A percentile compares a stretch with the other conserved stretches of the same genome.
These are phyloP conservation scores for Pelodiscus sinensis DNA, from an alignment of 2,113 vertebrate genomes.

Conservation along the genomic window DNA sequence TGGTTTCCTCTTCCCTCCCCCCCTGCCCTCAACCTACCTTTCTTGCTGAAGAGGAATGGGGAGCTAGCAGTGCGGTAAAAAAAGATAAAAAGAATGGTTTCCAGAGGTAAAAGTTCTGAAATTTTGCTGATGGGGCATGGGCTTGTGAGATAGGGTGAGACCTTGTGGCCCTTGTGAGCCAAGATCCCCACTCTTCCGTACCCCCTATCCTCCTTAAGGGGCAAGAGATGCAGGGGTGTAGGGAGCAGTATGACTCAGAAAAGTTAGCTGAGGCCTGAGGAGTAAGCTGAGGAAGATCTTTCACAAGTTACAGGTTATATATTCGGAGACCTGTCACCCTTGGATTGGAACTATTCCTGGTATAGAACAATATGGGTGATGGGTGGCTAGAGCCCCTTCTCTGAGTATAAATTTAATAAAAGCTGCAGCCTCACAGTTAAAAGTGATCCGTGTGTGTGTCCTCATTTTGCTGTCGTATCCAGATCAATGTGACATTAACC, in stretches of 20 bases:
- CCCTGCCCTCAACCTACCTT: neutral
- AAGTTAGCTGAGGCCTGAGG: neutral
- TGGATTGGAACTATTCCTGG: neutral
- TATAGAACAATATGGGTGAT: neutral
- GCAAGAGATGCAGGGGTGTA: accelerated
- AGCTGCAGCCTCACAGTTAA: neutral
- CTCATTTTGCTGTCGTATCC: neutral
- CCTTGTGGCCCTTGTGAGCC: neutral
- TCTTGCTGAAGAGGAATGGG: neutral
- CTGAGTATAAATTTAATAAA: neutral
- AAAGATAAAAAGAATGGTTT: neutral
- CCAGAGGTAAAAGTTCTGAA: neutral
- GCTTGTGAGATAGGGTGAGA: neutral
- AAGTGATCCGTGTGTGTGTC: neutral
- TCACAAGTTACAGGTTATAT: neutral
- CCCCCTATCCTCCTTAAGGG: neutral
- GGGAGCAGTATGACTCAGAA: neutral
- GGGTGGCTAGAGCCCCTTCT: neutral
- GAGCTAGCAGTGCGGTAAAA: neutral
- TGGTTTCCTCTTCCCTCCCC: neutral
- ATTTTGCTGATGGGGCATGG: neutral
- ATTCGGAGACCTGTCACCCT: neutral
- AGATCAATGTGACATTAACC: neutral
- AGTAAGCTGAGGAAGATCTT: neutral
- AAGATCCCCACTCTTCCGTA: neutral